Percentiles rank a stretch among this genome's conserved stretches.
These are phyloP conservation scores for Lasioglossum leucozonium DNA, from an alignment of 2,888 invertebrate species.

Conservation along the genomic window DNA sequence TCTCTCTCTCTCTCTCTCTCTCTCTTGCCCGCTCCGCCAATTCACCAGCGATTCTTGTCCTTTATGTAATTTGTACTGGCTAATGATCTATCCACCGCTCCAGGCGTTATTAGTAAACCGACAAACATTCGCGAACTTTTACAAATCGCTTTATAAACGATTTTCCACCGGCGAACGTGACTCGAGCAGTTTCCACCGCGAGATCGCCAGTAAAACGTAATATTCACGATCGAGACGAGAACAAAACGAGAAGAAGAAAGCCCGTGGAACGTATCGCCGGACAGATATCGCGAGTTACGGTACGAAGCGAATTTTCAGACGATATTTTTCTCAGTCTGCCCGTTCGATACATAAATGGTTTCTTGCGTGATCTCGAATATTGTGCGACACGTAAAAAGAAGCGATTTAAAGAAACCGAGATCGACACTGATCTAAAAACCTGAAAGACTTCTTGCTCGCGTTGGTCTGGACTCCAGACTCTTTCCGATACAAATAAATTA, in stretches of 20 bases:
- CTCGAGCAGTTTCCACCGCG: neutral
- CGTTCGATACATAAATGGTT: neutral
- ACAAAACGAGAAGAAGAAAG: neutral
- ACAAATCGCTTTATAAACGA: neutral
- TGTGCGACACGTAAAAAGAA: neutral
- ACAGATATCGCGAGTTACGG: neutral
- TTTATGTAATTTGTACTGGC: conserved; percentile 57
- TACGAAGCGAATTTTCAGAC: neutral
- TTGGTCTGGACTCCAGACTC: neutral
- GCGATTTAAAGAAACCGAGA: neutral
- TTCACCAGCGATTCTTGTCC: conserved; percentile 42
- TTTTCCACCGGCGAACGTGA: neutral
- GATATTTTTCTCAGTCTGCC: neutral
- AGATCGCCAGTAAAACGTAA: neutral
- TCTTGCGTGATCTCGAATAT: too few species aligned
- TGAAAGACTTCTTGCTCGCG: neutral
- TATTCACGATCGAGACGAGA: neutral
- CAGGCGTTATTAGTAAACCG: neutral
- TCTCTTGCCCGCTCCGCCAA: conserved; percentile 1
- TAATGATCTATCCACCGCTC: conserved; percentile 21
- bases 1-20: neutral
- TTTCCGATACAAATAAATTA: neutral
- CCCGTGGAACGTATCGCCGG: too few species aligned
- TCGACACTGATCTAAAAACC: neutral
- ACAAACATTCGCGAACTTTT: conserved; percentile 1